Percentiles rank a stretch among this genome's conserved stretches.
phyloP scores from a whole-genome alignment of 2,113 vertebrate species.

The Scopus umbretta region DNA sequence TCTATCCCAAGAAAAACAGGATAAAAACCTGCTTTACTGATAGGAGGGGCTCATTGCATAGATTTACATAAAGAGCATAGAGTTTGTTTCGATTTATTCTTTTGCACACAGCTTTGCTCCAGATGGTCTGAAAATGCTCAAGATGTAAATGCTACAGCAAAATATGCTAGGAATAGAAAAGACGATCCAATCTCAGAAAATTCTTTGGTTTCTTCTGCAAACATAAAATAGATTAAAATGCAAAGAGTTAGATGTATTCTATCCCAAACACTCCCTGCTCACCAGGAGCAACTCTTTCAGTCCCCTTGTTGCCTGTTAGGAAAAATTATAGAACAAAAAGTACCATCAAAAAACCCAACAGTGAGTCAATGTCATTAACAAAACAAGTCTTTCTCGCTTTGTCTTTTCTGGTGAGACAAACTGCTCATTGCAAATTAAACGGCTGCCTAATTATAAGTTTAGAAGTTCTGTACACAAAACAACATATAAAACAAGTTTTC shows the following conservation, averaged over 20 bases:
- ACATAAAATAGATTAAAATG: neutral
- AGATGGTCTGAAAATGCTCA: conserved; percentile 17
- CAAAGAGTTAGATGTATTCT: neutral
- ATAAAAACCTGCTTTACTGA: neutral
- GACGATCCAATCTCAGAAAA: neutral
- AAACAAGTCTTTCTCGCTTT: neutral
- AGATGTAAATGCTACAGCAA: neutral
- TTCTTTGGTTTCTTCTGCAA: neutral
- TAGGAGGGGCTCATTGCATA: neutral
- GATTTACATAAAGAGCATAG: neutral
- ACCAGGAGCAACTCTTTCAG: neutral
- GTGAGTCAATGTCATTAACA: neutral
- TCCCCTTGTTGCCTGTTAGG: neutral
- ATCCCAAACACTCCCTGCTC: neutral
- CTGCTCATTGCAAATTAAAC: neutral
- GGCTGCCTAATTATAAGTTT: neutral
- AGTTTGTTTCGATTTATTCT: neutral
- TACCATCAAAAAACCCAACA: neutral
- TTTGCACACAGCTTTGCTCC: neutral
- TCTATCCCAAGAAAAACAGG: neutral
- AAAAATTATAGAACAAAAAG: neutral
- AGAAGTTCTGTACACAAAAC: neutral
- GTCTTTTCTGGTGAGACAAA: neutral
- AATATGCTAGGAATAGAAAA: neutral
- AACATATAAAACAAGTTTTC: accelerated